Evolutionary conservation across 2,888 invertebrate genomes (phyloP), one percentile per base, ranked within the genome.

Genomic region (Dinocampus coccinellae): DNA sequence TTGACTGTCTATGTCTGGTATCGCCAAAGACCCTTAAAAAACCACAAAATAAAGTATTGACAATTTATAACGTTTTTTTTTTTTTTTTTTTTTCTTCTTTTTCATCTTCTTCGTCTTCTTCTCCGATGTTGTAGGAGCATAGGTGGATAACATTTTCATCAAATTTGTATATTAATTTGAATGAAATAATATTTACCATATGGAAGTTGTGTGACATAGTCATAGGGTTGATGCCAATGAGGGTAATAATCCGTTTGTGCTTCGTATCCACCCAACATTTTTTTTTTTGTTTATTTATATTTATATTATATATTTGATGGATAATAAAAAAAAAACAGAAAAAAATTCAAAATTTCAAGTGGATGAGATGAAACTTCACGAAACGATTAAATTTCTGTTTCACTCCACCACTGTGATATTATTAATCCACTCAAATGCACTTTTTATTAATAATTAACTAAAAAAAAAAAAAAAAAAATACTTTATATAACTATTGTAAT

Each of bases 181-280:
- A 3, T 60, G 20, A 65, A 36, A 39, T 64, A 64, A 71, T 47
- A 39, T 82, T 81, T 36, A 87, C 87, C 85, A 36, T 86, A 87
- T 7, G 87, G 87, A 64, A 87, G 77, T 52, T 87, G 87, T 3
- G 87, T 86, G 36, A 85, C 83, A 66, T 87, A 87, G 73, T 85
- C 85, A 70, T 86, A 87, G 3, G 87, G 87, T 71, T 87, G 87
- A 78, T 87, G 87, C 87, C 87, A 87, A 53, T 87, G 87, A 11
- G 87, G 85, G 79, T 87, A 87, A 73, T 87, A 87, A 75, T 87
- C 87, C 76, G 85, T 75, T 36, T 87, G 87, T 2, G 85, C 76
- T 75, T 87, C 87, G 78, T 86, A 87, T 20, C 87, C 85, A 39
- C 87, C 85, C 68, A 87, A 77, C 85, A 85, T 86, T 60, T 64